A percentile compares a stretch with the other conserved stretches of the same genome.
Evolutionary conservation across 2,797 vertebrate species (phyloP).

Genomic region (Leptoclinus maculatus): DNA sequence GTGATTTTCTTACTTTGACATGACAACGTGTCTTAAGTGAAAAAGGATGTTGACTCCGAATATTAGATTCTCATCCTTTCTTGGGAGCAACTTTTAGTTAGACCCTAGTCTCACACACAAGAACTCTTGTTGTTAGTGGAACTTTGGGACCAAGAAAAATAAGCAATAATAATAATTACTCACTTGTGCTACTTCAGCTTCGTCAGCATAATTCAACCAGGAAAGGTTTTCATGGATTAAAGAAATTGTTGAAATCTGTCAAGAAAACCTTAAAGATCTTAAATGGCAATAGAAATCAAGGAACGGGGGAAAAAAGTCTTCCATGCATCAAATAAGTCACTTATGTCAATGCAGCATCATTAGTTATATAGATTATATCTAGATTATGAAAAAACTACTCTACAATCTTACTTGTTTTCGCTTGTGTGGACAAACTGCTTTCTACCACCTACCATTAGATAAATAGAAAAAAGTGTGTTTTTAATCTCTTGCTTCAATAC

Average conservation of each 20-base stretch:
- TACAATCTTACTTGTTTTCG: not conserved
- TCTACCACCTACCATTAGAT: not conserved
- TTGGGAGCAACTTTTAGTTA: not conserved
- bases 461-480: not conserved
- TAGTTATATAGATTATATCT: not conserved
- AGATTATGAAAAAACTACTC: not conserved
- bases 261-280: not conserved
- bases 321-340: not conserved
- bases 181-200: not conserved
- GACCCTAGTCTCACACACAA: too few relatives aligned
- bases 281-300: not conserved
- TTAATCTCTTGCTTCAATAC: slow-evolving; percentile 39
- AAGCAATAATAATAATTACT: not conserved
- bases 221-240: not conserved
- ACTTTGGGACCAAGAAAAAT: not conserved
- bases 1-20: not conserved
- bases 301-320: not conserved
- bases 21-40: not conserved
- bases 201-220: not conserved
- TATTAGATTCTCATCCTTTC: not conserved
- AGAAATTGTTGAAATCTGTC: not conserved
- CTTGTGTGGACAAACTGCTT: not conserved
- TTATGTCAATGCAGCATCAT: not conserved
- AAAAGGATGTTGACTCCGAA: not conserved
- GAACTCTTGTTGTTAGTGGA: not conserved